A percentile compares a stretch with the other conserved stretches of the same genome.
Conservation (phyloP, 2,888 invertebrate species). For the Tipula helvola region DNA sequence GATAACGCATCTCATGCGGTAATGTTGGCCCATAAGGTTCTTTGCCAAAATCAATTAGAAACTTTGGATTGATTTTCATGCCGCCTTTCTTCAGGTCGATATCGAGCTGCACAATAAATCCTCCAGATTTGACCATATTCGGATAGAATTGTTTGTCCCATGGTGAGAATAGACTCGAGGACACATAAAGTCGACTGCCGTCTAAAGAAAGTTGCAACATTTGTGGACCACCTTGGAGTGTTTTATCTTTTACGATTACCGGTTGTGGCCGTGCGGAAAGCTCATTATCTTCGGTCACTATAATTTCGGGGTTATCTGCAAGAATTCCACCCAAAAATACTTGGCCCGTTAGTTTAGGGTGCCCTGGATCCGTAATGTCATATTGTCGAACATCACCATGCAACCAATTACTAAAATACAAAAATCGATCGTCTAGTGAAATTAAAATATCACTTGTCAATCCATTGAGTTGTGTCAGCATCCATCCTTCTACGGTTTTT, state of each 20-base stretch:
- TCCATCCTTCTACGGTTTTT: conserved; percentile 70
- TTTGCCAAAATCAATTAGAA: conserved; percentile 79
- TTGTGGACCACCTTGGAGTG: conserved; percentile 77
- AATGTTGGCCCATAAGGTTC: conserved; percentile 80
- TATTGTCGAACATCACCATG: conserved; percentile 95
- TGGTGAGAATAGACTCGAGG: conserved; percentile 75
- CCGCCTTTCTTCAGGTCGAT: conserved; percentile 77
- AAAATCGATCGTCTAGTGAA: conserved; percentile 84
- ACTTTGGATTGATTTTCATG: conserved; percentile 70
- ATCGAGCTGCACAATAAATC: conserved; percentile 64
- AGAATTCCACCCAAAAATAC: conserved; percentile 78
- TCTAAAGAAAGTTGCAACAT: conserved; percentile 96
- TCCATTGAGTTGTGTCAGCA: conserved; percentile 44
- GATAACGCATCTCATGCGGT: conserved; percentile 95
- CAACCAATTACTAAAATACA: conserved; percentile 85
- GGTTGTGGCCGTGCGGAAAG: conserved; percentile 52
- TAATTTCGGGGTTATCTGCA: conserved; percentile 53
- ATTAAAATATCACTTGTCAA: conserved; percentile 87
- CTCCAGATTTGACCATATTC: conserved; percentile 55
- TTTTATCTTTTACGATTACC: conserved; percentile 59
- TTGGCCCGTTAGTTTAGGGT: conserved; percentile 70
- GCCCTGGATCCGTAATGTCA: conserved; percentile 67
- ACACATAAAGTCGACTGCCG: conserved; percentile 84
- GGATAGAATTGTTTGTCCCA: conserved; percentile 97
- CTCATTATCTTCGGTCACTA: conserved; percentile 66